Percentiles rank a stretch among this genome's conserved stretches.
These are phyloP conservation scores for Sialia sialis DNA, from an alignment of 2,113 vertebrate species.

Conservation along the genomic window DNA sequence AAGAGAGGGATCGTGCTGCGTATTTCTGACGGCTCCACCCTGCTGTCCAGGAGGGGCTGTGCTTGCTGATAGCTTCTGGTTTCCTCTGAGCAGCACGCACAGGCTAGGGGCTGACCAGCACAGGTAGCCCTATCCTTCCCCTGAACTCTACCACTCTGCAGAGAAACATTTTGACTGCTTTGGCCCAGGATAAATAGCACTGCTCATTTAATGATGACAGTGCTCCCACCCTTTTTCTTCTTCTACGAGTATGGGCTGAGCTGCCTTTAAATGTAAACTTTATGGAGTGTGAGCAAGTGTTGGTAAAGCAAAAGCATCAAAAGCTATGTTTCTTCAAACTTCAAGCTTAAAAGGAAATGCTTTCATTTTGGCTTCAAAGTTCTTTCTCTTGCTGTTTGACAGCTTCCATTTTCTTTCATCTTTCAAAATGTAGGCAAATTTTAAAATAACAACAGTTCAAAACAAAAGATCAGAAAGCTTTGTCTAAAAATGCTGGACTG, in stretches of 20 bases:
- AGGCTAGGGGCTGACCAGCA: background rate
- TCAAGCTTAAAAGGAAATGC: conserved; percentile 22
- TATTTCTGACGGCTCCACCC: conserved; percentile 15
- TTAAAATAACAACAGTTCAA: background rate
- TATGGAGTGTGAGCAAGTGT: background rate
- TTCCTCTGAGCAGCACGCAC: background rate
- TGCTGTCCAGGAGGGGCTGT: conserved; percentile 9
- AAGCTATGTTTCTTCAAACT: conserved; percentile 31
- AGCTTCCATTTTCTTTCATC: conserved; percentile 47
- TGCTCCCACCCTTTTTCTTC: background rate
- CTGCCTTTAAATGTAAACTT: conserved; percentile 13
- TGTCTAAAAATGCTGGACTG: background rate
- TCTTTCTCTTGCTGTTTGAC: conserved; percentile 25
- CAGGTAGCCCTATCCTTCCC: background rate
- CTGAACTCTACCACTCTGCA: background rate
- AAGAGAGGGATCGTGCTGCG: background rate
- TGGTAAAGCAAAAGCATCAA: conserved; percentile 55
- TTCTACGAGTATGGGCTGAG: background rate
- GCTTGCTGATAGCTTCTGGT: background rate
- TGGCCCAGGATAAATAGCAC: background rate
- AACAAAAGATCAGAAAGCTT: conserved; percentile 49
- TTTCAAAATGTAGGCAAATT: conserved; percentile 25
- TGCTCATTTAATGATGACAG: background rate
- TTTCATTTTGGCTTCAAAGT: conserved; percentile 58
- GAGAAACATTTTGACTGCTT: background rate